phyloP scores from a whole-genome alignment of 2,113 vertebrate species.

The Melierax canorus region DNA sequence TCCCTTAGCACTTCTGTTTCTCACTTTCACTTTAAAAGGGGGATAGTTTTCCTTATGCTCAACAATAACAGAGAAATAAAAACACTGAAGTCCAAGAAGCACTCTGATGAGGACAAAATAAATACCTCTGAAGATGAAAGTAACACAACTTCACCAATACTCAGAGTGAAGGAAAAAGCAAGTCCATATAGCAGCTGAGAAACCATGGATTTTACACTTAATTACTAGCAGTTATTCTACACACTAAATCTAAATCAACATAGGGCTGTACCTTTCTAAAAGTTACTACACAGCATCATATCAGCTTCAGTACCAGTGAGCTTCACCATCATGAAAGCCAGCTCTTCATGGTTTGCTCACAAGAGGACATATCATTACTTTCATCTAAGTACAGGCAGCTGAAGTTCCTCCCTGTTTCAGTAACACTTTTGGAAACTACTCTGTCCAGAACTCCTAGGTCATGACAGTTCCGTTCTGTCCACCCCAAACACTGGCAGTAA shows the following conservation, averaged over 20 bases:
- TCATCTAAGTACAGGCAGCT: background rate
- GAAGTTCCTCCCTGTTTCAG: background rate
- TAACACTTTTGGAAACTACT: background rate
- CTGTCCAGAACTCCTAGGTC: background rate
- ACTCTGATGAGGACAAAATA: background rate
- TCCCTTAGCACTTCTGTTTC: background rate
- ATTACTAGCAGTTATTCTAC: background rate
- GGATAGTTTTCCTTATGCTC: background rate
- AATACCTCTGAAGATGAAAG: background rate
- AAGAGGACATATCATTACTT: background rate
- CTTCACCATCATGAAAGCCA: background rate
- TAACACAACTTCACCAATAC: background rate
- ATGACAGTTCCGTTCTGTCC: background rate
- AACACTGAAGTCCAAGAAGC: background rate
- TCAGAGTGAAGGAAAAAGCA: background rate
- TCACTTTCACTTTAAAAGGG: background rate
- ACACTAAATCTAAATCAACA: background rate
- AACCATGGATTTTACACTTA: background rate
- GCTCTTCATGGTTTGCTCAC: background rate
- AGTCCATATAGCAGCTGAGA: background rate
- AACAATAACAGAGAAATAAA: background rate
- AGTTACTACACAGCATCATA: background rate
- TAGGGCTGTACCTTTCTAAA: background rate
- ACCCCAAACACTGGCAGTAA: background rate
- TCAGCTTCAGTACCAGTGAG: background rate